Evolutionary conservation across 2,113 vertebrate genomes (phyloP).

Genomic region (Sorex fumeus): DNA sequence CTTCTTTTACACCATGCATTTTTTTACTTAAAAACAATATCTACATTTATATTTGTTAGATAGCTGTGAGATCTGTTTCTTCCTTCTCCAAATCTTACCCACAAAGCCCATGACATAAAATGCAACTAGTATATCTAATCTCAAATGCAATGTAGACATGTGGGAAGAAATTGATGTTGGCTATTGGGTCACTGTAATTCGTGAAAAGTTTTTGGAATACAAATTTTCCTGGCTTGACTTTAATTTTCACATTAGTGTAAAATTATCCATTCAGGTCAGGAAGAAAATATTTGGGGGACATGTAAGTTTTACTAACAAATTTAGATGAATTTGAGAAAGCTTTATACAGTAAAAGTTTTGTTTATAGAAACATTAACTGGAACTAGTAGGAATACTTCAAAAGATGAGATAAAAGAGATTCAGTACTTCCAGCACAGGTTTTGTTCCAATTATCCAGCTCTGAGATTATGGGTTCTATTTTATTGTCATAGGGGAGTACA

Average conservation of each 20-base stretch:
- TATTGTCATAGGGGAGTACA: not conserved
- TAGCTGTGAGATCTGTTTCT: not conserved
- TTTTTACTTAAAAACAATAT: slow-evolving; percentile 15
- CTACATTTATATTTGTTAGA: not conserved
- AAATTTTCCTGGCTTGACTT: slow-evolving; percentile 9
- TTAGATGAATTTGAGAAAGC: not conserved
- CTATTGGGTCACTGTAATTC: not conserved
- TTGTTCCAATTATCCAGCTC: not conserved
- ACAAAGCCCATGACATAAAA: slow-evolving; percentile 17
- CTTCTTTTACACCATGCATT: not conserved
- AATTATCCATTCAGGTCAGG: not conserved
- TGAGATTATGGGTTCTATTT: not conserved
- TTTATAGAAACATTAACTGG: too few species aligned
- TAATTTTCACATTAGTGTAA: slow-evolving; percentile 43
- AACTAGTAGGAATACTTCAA: too few species aligned
- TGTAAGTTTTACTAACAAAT: slow-evolving; percentile 38
- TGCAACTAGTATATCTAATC: not conserved
- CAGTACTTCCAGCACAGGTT: slow-evolving; percentile 16
- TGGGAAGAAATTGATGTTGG: not conserved
- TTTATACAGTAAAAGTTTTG: too few species aligned
- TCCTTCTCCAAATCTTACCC: slow-evolving; percentile 24
- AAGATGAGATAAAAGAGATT: not conserved
- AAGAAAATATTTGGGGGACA: not conserved
- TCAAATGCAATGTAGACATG: not conserved
- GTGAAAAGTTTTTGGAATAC: not conserved